Base-by-base conservation (phyloP, 2,888 invertebrate species). In the Folsomia candida region DNA sequence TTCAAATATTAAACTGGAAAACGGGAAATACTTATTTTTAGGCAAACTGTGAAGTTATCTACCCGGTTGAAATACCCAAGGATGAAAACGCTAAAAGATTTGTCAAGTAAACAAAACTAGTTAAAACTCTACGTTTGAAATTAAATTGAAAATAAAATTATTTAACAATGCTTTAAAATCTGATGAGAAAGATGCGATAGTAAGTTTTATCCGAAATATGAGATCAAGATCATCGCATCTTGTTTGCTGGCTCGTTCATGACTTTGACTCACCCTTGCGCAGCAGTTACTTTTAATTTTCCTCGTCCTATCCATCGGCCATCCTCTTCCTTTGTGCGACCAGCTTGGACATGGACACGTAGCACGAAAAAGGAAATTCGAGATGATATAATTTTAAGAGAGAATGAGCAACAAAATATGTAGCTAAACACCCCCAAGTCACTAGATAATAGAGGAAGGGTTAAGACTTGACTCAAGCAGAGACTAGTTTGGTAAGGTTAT, bases 401-500 rank as follows among this genome's bases (percentile, higher is more conserved):
- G 14, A n/a, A n/a, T n/a, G 54, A 54, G 18, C 18, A 54, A 14
- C n/a, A 20, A 54, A 20, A 22, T 20, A n/a, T n/a, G n/a, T n/a
- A n/a, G n/a, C n/a, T 14, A 54, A 54, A 54, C 18, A 22, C 54
- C 54, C 54, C 20, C 54, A 54, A 54, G 54, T 54, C 20, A 20
- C 22, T n/a, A 54, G 6, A 37, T 14, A 37, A 37, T 37, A 37
- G 14, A 37, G 37, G 37, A 37, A 37, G 14, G 37, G 37, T 37
- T 37, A 37, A 37, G 37, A 37, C 28, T 62, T 22, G 28, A 62
- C 62, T 62, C 62, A 64, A 64, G 63, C 14, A 22, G 37, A 64
- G 63, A 64, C 63, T n/a, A 47, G 63, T 64, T 64, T 64, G 51
- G 63, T 64, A 64, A 64, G 63, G 63, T 64, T 64, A 64, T 64